Conservation (phyloP, 2,113 vertebrate genomes). For the Anthoscopus minutus region DNA sequence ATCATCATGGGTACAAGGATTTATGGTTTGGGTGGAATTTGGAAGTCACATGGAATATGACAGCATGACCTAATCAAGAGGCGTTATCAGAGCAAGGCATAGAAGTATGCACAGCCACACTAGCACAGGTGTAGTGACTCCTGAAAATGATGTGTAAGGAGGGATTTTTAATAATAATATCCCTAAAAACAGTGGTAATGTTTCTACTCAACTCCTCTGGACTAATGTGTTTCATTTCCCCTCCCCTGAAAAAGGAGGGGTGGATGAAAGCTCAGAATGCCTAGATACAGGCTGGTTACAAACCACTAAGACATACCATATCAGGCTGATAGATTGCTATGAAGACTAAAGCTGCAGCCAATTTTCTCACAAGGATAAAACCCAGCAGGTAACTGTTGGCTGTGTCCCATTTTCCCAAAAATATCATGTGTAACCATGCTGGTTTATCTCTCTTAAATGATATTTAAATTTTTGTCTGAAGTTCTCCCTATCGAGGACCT, state of each 20-base stretch:
- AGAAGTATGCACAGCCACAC: background rate
- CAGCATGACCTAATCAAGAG: background rate
- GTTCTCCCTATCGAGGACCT: background rate
- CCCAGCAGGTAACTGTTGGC: background rate
- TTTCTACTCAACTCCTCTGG: background rate
- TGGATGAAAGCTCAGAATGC: background rate
- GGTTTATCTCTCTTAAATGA: background rate
- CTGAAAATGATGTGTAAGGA: background rate
- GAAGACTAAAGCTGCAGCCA: background rate
- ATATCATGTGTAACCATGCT: background rate
- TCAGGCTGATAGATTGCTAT: background rate
- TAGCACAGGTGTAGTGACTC: accelerated
- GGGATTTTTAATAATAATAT: background rate
- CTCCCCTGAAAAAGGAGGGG: background rate
- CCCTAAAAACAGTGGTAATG: background rate
- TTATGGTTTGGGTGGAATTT: background rate
- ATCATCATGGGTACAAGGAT: background rate
- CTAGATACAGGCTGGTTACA: background rate
- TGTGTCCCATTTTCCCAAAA: background rate
- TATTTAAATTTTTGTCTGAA: background rate
- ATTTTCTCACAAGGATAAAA: background rate
- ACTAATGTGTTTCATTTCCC: background rate
- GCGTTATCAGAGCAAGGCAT: background rate
- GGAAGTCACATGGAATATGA: background rate
- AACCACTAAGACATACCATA: background rate